These are phyloP conservation scores for Ictidomys tridecemlineatus DNA, from an alignment of 2,113 vertebrate species.

Conservation along the genomic window DNA sequence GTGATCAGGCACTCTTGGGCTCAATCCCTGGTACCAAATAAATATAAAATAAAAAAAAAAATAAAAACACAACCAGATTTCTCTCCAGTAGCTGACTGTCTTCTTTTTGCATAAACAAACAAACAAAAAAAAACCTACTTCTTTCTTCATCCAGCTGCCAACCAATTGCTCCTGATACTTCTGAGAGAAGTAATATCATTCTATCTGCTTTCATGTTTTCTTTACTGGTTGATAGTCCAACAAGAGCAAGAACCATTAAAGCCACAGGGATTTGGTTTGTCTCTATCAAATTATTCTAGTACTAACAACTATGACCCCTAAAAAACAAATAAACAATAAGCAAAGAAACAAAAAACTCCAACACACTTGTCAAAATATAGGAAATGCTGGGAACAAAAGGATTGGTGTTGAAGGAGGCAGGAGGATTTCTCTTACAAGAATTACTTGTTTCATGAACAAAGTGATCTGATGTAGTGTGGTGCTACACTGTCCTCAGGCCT, in stretches of 20 bases:
- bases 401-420: neutral
- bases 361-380: neutral
- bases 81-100: neutral
- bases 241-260: neutral
- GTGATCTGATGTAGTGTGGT: accelerated
- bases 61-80: neutral
- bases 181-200: neutral
- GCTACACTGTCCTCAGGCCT: neutral
- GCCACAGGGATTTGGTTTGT: neutral
- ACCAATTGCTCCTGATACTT: neutral
- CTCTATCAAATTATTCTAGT: neutral
- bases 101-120: neutral
- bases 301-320: neutral
- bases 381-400: too few species aligned
- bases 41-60: too few species aligned
- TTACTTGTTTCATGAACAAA: neutral
- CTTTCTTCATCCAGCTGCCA: too few species aligned
- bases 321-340: neutral
- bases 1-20: too few species aligned
- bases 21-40: too few species aligned
- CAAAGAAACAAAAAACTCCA: neutral
- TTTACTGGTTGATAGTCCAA: neutral
- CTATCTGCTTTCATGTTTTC: neutral
- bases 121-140: neutral
- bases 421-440: neutral